Evolutionary conservation across 2,113 vertebrate genomes (phyloP), one percentile per base, ranked within the genome.

Genomic region (Eurypyga helias): DNA sequence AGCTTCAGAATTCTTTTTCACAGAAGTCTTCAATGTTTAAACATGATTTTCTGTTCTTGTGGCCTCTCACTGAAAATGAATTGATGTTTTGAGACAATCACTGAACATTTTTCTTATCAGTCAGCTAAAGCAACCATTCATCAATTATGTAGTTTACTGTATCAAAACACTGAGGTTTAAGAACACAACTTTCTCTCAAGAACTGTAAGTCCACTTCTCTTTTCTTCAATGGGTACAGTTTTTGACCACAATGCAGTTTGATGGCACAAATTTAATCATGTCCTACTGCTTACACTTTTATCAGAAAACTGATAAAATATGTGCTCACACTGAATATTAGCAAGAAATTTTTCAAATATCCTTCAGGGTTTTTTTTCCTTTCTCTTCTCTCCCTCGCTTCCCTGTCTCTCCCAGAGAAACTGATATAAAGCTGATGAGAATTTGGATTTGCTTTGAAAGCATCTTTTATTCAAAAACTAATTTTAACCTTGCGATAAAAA

Each of bases 401-500:
- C 3, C 26, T 87, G 62, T 89, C 36, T 92, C 51, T 93, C 83
- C 41, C 58, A 83, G 95, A 96, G 93, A 97, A 96, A 90, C 86
- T 95, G 77, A 87, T 95, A 89, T 67, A 95, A 96, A 98, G 89
- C 94, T 95, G 96, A 95, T 89, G 92, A 94, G 95, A 95, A 96
- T 98, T 97, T 93, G 94, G 94, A 96, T 96, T 96, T 94, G 96
- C 93, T 97, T 83, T 97, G 96, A 98, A 98, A 98, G 91, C 90
- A 86, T 94, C 97, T 96, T 98, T 98, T 98, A 97, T 98, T 98
- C 96, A 67, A 96, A 96, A 89, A 95, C 95, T 98, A 98, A 98
- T 98, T 98, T 98, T 98, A 98, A 98, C 98, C 97, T 98, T 98
- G 97, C 94, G 95, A 92, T 97, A 95, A 96, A 97, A 95, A 97